A percentile compares a stretch with the other conserved stretches of the same genome.
These are phyloP conservation scores for Equus przewalskii DNA, from an alignment of 2,113 vertebrate species.

Conservation along the genomic window DNA sequence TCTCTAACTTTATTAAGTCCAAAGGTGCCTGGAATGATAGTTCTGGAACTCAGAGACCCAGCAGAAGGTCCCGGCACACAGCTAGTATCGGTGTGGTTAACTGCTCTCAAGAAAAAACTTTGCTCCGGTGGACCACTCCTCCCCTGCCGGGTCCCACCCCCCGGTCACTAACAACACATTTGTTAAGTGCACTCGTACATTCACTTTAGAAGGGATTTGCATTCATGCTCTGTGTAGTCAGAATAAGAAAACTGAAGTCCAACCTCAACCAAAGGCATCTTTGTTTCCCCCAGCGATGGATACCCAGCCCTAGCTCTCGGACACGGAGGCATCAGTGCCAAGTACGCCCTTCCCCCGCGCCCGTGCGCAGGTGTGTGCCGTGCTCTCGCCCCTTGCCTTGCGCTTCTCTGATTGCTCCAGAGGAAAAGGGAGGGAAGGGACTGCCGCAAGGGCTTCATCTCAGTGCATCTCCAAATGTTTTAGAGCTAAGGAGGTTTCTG, in stretches of 20 bases:
- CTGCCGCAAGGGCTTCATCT: neutral
- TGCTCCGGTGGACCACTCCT: neutral
- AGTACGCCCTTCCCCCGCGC: rapidly evolving
- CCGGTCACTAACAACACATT: neutral
- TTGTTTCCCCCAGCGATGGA: neutral
- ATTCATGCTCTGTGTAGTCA: neutral
- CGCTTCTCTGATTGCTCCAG: neutral
- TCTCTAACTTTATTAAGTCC: neutral
- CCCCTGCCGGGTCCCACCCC: neutral
- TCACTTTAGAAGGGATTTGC: conserved; percentile 51
- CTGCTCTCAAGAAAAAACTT: conserved; percentile 18
- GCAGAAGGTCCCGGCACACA: neutral
- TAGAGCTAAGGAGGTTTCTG: conserved; percentile 47
- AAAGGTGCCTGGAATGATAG: neutral
- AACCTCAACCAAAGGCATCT: neutral
- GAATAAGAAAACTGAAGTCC: conserved; percentile 50
- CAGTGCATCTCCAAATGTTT: neutral
- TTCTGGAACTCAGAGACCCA: neutral
- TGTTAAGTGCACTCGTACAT: neutral
- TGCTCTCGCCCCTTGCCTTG: neutral
- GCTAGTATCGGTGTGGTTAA: neutral
- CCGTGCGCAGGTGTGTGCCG: neutral
- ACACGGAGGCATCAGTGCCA: neutral
- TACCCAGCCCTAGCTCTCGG: neutral
- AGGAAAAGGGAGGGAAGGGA: neutral